Conservation (phyloP, 2,888 invertebrate genomes). For the Nipponacmea schrenckii region DNA sequence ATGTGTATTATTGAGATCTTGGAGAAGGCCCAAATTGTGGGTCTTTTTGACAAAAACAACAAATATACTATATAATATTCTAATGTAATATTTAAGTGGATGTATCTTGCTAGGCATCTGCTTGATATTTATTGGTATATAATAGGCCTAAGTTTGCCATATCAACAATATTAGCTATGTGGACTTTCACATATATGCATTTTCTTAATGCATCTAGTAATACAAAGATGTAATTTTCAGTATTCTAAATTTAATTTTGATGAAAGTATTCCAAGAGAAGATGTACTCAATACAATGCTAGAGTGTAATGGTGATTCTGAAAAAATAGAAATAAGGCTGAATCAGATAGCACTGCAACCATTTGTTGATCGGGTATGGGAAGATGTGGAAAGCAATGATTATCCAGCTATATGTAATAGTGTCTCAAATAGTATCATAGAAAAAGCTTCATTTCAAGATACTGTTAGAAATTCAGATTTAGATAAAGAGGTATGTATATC, state of each 20-base stretch:
- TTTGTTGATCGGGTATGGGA: slow-evolving; percentile 45
- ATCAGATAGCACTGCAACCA: slow-evolving; percentile 35
- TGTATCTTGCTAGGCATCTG: no score
- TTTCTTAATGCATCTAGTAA: no score
- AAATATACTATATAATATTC: no score
- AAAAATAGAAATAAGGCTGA: slow-evolving; percentile 32
- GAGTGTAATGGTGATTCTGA: slow-evolving; percentile 44
- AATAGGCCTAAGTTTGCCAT: no score
- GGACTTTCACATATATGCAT: no score
- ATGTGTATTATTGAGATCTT: no score
- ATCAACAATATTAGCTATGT: no score
- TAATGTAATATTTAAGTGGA: no score
- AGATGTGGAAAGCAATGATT: slow-evolving; percentile 6
- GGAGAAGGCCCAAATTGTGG: no score
- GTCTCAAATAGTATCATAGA: slow-evolving; percentile 50
- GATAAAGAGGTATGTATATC: slow-evolving; percentile 43
- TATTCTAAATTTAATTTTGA: slow-evolving; percentile 32
- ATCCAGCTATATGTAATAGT: slow-evolving; percentile 37
- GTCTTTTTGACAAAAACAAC: no score
- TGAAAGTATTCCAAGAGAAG: slow-evolving; percentile 47
- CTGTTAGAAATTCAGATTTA: slow-evolving; percentile 39
- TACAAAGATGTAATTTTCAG: slow-evolving; percentile 29
- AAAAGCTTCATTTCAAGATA: slow-evolving; percentile 43
- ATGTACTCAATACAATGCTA: slow-evolving; percentile 47
- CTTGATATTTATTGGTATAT: no score